These are phyloP conservation scores for Danio choprae DNA, from an alignment of 2,797 vertebrate genomes.

Conservation along the genomic window DNA sequence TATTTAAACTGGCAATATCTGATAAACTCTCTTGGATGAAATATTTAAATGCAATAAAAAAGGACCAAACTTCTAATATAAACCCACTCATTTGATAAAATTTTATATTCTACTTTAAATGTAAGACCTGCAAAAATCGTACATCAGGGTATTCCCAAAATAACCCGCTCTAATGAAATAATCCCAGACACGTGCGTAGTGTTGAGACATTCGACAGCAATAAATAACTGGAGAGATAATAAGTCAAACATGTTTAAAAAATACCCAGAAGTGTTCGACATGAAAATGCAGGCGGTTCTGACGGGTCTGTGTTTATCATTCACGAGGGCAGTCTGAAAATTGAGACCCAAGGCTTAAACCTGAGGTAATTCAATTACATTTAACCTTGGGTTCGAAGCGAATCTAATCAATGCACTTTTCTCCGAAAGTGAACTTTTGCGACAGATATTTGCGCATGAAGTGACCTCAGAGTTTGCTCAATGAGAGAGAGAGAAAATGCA, in stretches of 20 bases:
- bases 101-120: background rate
- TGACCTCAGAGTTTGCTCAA: background rate
- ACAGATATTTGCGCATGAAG: background rate
- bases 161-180: constrained; percentile 1
- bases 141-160: background rate
- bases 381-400: constrained; percentile 24
- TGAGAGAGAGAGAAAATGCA: background rate
- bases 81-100: background rate
- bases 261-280: background rate
- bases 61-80: background rate
- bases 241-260: background rate
- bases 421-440: constrained; percentile 6
- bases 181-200: constrained; percentile 9
- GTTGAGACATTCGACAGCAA: background rate
- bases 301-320: constrained; percentile 15
- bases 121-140: background rate
- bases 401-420: constrained; percentile 15
- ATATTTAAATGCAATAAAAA: background rate
- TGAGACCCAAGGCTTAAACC: constrained; percentile 15
- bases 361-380: constrained; percentile 43
- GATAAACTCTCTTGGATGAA: no score
- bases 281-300: background rate
- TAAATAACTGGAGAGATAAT: constrained; percentile 22
- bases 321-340: constrained; percentile 6
- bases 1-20: no score